Conservation (phyloP, 2,888 invertebrate genomes). For the Pollenia amentaria region DNA sequence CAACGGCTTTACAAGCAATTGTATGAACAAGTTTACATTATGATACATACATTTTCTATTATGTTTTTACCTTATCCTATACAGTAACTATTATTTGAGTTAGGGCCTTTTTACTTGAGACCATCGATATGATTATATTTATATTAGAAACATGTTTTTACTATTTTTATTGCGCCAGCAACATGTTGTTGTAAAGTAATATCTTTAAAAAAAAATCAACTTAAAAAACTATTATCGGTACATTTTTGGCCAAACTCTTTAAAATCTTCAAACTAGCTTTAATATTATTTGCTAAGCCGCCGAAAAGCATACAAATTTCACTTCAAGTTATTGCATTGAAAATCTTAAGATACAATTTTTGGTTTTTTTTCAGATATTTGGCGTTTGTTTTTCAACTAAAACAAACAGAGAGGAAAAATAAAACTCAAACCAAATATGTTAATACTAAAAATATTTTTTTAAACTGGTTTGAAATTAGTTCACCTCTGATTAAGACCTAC, state of each 20-base stretch:
- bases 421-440: neutral
- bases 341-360: slow-evolving; percentile 43
- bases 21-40: too few relatives aligned
- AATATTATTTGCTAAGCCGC: neutral
- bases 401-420: neutral
- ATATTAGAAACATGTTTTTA: too few relatives aligned
- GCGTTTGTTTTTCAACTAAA: neutral
- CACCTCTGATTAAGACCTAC: slow-evolving; percentile 66
- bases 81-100: too few relatives aligned
- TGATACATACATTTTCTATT: too few relatives aligned
- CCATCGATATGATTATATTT: too few relatives aligned
- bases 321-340: slow-evolving; percentile 34
- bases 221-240: too few relatives aligned
- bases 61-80: too few relatives aligned
- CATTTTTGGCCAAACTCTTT: slow-evolving; percentile 1
- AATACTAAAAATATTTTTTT: neutral
- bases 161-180: too few relatives aligned
- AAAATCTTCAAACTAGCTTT: slow-evolving; percentile 1
- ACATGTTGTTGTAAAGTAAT: too few relatives aligned
- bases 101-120: too few relatives aligned
- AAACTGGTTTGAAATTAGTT: slow-evolving; percentile 68
- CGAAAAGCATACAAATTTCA: slow-evolving; percentile 32
- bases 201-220: too few relatives aligned
- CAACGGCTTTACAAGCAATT: too few relatives aligned
- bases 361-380: neutral